Evolutionary conservation across 1,140 invertebrate genomes (phyloP).

Genomic region (Apocrypta bakeri): DNA sequence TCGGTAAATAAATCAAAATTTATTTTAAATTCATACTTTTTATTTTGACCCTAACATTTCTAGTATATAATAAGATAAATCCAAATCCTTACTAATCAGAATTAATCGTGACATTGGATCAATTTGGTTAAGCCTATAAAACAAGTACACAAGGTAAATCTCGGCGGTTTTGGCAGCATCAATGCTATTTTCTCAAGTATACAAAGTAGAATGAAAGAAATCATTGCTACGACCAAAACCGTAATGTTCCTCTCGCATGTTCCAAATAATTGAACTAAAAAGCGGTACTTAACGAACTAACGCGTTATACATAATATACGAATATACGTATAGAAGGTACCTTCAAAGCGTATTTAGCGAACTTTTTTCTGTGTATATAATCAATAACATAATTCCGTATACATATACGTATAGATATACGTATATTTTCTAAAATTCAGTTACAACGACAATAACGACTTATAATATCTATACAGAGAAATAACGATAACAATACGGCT

Average conservation of each 20-base stretch:
- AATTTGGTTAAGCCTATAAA: neutral
- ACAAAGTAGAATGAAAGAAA: slow-evolving; percentile 1
- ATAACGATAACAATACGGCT: slow-evolving; percentile 26
- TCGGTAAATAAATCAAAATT: neutral
- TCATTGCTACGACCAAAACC: neutral
- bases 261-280: slow-evolving; percentile 26
- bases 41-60: neutral
- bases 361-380: neutral
- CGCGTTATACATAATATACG: neutral
- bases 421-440: neutral
- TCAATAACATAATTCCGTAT: neutral
- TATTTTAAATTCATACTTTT: neutral
- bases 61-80: neutral
- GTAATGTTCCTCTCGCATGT: neutral
- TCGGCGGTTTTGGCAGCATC: neutral
- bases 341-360: slow-evolving; percentile 23
- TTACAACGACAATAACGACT: neutral
- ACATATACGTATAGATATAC: no score
- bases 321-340: slow-evolving; percentile 1
- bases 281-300: neutral
- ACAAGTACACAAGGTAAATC: neutral
- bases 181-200: neutral
- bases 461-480: slow-evolving; percentile 9
- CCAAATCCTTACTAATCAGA: neutral
- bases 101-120: neutral